Conservation (phyloP, 2,797 vertebrate species). For the Antennarius maculatus region DNA sequence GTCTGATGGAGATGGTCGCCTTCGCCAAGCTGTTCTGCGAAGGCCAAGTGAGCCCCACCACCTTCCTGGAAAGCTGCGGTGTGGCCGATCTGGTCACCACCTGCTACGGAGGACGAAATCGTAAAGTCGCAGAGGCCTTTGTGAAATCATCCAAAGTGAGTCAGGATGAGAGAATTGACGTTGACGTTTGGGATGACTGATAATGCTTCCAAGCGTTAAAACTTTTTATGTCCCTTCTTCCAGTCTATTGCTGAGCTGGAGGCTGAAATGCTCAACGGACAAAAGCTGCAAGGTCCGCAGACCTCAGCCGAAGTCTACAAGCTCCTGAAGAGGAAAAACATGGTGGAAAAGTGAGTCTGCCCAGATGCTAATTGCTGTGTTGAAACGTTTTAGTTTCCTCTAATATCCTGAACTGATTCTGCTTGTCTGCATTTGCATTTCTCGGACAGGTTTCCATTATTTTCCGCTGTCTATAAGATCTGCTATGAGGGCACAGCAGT, state of each 20-base stretch:
- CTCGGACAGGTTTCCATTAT: constrained; percentile 85
- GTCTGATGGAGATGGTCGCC: constrained; percentile 92
- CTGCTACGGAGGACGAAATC: constrained; percentile 89
- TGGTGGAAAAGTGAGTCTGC: constrained; percentile 83
- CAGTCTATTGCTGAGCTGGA: constrained; percentile 88
- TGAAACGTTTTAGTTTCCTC: no score
- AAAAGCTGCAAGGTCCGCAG: constrained; percentile 91
- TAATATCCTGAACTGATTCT: no score
- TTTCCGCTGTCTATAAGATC: constrained; percentile 85
- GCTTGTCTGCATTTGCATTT: no score
- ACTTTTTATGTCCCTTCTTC: no score
- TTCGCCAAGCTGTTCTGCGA: constrained; percentile 88
- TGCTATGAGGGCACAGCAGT: constrained; percentile 85
- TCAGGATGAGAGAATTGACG: neutral
- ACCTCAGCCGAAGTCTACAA: constrained; percentile 89
- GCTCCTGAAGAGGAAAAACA: constrained; percentile 83
- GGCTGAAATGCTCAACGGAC: constrained; percentile 89
- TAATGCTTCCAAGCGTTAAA: no score
- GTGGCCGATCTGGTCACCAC: constrained; percentile 92
- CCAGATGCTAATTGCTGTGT: no score
- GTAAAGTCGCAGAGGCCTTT: constrained; percentile 88
- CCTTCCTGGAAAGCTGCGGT: constrained; percentile 91
- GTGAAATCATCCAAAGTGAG: constrained; percentile 82
- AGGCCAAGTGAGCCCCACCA: constrained; percentile 74
- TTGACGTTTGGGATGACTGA: no score